A percentile compares a stretch with the other conserved stretches of the same genome.
phyloP scores from a whole-genome alignment of 2,113 vertebrate genomes.

The Saccopteryx leptura region DNA sequence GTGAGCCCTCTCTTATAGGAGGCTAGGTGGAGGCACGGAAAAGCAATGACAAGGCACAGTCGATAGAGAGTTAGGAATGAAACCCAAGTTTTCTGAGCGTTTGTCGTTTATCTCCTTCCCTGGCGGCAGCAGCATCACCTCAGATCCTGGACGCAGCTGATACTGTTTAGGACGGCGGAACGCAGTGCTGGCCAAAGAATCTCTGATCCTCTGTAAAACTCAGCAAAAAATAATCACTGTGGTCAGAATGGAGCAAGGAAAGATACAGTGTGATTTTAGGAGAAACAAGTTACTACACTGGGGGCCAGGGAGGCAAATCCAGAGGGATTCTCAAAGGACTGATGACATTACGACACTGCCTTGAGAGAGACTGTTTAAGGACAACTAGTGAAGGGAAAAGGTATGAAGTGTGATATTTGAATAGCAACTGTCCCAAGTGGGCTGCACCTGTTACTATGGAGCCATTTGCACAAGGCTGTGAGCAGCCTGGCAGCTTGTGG shows the following conservation, averaged over 20 bases:
- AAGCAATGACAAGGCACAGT: neutral
- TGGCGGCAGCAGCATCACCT: neutral
- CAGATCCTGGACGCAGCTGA: neutral
- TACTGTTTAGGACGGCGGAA: neutral
- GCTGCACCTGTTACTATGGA: neutral
- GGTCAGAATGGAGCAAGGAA: slow-evolving; percentile 3
- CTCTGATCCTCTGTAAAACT: neutral
- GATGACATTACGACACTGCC: neutral
- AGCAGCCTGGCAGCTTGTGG: neutral
- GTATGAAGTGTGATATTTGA: neutral
- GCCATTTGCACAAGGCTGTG: neutral
- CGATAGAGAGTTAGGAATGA: neutral
- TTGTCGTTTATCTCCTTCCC: neutral
- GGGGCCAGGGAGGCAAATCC: neutral
- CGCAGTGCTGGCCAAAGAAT: neutral
- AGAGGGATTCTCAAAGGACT: neutral
- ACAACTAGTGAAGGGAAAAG: neutral
- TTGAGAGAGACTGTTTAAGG: neutral
- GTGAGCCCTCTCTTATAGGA: neutral
- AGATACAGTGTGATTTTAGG: neutral
- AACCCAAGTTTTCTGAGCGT: neutral
- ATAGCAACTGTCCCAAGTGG: neutral
- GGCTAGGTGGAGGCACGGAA: neutral
- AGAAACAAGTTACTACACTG: neutral
- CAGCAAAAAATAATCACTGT: neutral